Conservation (phyloP, 2,113 vertebrate species). For the Saccopteryx leptura region DNA sequence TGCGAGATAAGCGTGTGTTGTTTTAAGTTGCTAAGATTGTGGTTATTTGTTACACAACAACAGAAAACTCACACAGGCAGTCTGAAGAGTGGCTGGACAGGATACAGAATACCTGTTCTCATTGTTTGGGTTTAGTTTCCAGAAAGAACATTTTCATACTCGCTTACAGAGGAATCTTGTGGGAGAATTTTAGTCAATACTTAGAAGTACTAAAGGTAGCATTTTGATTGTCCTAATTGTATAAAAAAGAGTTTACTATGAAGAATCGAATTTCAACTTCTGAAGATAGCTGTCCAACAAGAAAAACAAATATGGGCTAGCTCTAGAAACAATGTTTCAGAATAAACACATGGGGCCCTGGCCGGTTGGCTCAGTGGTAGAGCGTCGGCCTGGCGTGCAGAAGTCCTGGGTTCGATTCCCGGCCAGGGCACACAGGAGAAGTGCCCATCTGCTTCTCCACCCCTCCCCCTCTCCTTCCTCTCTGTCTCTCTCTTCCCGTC, state of each 20-base stretch:
- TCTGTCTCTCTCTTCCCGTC: too few species aligned
- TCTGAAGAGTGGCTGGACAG: not conserved
- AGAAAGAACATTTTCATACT: not conserved
- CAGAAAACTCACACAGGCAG: not conserved
- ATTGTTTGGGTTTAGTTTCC: constrained; percentile 22
- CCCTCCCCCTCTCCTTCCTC: too few species aligned
- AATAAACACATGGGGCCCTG: not conserved
- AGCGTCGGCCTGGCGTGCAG: too few species aligned
- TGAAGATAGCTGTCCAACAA: not conserved
- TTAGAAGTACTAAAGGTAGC: not conserved
- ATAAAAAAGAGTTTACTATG: not conserved
- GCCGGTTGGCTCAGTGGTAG: too few species aligned
- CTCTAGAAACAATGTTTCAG: not conserved
- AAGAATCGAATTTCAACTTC: not conserved
- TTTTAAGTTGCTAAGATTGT: not conserved
- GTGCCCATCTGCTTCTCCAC: too few species aligned
- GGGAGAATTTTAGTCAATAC: constrained; percentile 33
- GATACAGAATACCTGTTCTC: not conserved
- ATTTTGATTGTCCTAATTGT: constrained; percentile 39
- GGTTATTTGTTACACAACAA: not conserved
- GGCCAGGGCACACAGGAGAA: too few species aligned
- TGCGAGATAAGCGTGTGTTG: not conserved
- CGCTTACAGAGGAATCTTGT: not conserved
- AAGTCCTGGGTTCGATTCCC: too few species aligned
- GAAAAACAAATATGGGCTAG: not conserved